These are phyloP conservation scores for Onthophagus taurus DNA, from an alignment of 1,140 invertebrate genomes.

Conservation along the genomic window DNA sequence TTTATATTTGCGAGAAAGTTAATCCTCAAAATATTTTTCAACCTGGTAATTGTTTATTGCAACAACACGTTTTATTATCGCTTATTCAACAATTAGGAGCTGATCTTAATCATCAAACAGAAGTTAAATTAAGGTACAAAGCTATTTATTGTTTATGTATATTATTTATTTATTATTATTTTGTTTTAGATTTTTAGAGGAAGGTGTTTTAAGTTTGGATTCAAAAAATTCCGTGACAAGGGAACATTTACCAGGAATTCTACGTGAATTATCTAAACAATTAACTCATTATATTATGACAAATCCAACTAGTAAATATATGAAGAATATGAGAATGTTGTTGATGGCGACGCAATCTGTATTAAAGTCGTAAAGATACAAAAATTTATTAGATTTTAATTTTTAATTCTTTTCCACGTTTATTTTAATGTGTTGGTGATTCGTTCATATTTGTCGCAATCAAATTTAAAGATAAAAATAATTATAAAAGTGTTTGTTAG, in stretches of 20 bases:
- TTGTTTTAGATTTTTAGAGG: slow-evolving; percentile 67
- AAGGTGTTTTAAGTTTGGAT: slow-evolving; percentile 77
- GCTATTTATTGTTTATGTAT: neutral
- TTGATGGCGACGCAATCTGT: slow-evolving; percentile 66
- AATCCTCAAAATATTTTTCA: slow-evolving; percentile 69
- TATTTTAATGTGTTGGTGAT: too few relatives aligned
- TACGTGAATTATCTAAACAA: slow-evolving; percentile 65
- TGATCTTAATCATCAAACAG: slow-evolving; percentile 75
- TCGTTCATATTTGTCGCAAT: too few relatives aligned
- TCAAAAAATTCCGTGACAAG: slow-evolving; percentile 62
- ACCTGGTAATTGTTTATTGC: slow-evolving; percentile 53
- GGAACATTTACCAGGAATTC: slow-evolving; percentile 73
- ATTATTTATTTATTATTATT: slow-evolving; percentile 16
- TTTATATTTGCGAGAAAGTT: slow-evolving; percentile 73
- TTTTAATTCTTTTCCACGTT: too few relatives aligned
- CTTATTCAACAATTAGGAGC: slow-evolving; percentile 87
- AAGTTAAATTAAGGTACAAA: slow-evolving; percentile 74
- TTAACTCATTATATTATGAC: slow-evolving; percentile 57
- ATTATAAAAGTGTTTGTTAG: too few relatives aligned
- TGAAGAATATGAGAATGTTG: slow-evolving; percentile 64
- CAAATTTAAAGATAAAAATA: too few relatives aligned
- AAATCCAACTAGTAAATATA: slow-evolving; percentile 59
- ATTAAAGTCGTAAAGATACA: slow-evolving; percentile 26
- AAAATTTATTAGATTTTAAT: too few relatives aligned
- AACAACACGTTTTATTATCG: slow-evolving; percentile 80